Percentiles rank a stretch among this genome's conserved stretches.
Conservation (phyloP, 2,888 invertebrate genomes). For the Drosophila tanythrix region DNA sequence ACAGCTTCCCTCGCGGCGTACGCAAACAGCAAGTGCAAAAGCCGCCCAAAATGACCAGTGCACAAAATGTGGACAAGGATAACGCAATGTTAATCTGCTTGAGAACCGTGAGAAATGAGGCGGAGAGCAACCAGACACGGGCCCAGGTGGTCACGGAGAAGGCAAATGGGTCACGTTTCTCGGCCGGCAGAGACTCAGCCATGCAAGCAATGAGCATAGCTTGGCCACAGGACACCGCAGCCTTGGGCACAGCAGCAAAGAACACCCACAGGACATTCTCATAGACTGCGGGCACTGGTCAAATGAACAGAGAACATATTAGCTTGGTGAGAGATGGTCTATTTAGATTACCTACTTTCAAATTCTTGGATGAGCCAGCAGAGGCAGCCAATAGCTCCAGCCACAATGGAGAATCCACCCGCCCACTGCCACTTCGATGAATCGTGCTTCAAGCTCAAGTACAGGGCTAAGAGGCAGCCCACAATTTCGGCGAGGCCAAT, state of each 20-base stretch:
- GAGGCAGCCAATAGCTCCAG: constrained; percentile 82
- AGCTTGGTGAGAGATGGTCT: background rate
- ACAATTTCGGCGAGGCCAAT: constrained; percentile 84
- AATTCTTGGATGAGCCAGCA: constrained; percentile 82
- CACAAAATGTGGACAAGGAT: constrained; percentile 81
- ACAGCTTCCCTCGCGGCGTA: constrained; percentile 27
- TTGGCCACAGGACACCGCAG: constrained; percentile 83
- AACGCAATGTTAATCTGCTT: constrained; percentile 81
- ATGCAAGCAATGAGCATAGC: constrained; percentile 84
- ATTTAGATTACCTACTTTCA: constrained; percentile 66
- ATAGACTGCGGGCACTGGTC: constrained; percentile 76
- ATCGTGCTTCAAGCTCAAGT: constrained; percentile 77
- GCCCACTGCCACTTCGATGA: constrained; percentile 84
- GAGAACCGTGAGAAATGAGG: constrained; percentile 83
- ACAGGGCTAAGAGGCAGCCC: constrained; percentile 84
- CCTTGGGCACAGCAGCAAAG: constrained; percentile 83
- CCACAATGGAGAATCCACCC: constrained; percentile 82
- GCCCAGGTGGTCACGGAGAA: constrained; percentile 84
- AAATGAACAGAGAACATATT: constrained; percentile 5
- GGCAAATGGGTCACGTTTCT: constrained; percentile 79
- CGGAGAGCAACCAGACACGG: constrained; percentile 83
- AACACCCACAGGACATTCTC: constrained; percentile 81
- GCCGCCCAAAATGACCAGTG: constrained; percentile 81
- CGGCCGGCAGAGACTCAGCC: constrained; percentile 81
- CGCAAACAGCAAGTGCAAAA: constrained; percentile 77